Conservation (phyloP, 2,888 invertebrate genomes). For the Xestia rhomboidea region DNA sequence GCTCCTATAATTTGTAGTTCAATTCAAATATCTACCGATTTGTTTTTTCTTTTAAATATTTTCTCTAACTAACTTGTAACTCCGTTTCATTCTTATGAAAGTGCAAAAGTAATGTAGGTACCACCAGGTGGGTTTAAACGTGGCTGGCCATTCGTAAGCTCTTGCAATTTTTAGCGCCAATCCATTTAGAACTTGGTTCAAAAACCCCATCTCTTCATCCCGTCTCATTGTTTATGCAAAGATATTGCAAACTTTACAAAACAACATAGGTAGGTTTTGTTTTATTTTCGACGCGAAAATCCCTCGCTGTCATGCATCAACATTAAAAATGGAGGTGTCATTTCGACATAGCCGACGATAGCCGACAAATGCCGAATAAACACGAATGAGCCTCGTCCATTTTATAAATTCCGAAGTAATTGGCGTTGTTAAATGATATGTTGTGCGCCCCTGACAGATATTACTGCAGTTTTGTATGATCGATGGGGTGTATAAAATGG, state of each 20-base stretch:
- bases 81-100: neutral
- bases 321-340: conserved; percentile 57
- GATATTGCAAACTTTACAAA: conserved; percentile 36
- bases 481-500: conserved; percentile 9
- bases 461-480: conserved; percentile 31
- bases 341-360: conserved; percentile 28
- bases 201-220: conserved; percentile 29
- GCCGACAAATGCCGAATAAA: conserved; percentile 38
- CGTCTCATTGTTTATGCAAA: conserved; percentile 40
- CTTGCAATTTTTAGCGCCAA: conserved; percentile 49
- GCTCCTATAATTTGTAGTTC: neutral
- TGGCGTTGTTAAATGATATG: conserved; percentile 20
- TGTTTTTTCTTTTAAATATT: neutral
- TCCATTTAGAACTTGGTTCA: conserved; percentile 35
- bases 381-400: conserved; percentile 10
- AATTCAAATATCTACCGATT: neutral
- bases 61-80: neutral
- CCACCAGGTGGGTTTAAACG: conserved; percentile 22
- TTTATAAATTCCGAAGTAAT: conserved; percentile 42
- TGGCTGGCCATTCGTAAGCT: conserved; percentile 17
- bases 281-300: conserved; percentile 29
- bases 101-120: neutral
- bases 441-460: conserved; percentile 30
- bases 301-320: conserved; percentile 42
- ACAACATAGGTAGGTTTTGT: conserved; percentile 11